Evolutionary conservation across 2,888 invertebrate species (phyloP).

Genomic region (Lysandra bellargus): DNA sequence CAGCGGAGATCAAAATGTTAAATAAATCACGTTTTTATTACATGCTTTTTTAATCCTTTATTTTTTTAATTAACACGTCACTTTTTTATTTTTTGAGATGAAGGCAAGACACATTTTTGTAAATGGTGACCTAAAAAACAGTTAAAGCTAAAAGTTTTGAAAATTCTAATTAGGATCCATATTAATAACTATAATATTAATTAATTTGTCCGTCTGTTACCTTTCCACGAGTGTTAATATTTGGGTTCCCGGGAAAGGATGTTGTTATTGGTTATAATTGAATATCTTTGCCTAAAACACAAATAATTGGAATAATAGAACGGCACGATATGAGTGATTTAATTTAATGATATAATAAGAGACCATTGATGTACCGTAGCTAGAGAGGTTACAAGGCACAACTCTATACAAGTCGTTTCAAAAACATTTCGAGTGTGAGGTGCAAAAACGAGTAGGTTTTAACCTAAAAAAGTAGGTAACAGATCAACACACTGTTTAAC

Average conservation of each 20-base stretch:
- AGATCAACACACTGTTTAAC: no score
- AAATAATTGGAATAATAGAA: background rate
- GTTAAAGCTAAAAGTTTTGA: no score
- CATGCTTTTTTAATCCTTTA: background rate
- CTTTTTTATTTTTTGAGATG: background rate
- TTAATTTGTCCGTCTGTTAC: no score
- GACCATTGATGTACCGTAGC: background rate
- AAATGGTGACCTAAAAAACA: no score
- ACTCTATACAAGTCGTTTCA: background rate
- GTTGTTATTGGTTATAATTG: background rate
- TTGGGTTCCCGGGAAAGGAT: no score
- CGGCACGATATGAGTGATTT: background rate
- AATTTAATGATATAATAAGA: slow-evolving; percentile 1
- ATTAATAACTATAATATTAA: no score
- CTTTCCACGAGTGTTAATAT: no score
- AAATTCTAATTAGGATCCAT: no score
- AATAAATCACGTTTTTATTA: background rate
- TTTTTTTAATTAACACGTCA: slow-evolving; percentile 1
- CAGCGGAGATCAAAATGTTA: background rate
- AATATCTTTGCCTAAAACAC: slow-evolving; percentile 9
- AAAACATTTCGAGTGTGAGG: background rate
- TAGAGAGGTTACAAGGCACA: background rate
- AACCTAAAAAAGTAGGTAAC: no score
- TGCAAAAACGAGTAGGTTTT: no score
- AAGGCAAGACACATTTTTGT: background rate